Evolutionary conservation across 2,888 invertebrate species (phyloP), one percentile per base, ranked within the genome.

Genomic region (Corythucha ciliata): DNA sequence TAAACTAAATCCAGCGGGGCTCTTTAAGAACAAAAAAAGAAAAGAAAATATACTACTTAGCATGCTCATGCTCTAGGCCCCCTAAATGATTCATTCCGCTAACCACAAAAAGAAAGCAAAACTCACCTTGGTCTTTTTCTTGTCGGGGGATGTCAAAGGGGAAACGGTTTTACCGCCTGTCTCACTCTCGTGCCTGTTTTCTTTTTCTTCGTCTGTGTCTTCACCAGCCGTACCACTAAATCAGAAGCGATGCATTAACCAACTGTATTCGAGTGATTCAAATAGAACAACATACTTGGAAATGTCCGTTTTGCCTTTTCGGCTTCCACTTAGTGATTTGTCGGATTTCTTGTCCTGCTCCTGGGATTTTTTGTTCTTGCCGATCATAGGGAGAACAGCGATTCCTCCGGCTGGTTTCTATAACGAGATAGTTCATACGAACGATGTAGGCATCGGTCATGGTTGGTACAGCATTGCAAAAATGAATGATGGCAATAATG

Each of bases 331-430:
- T 33, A 18, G 33, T 33, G 14, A 16, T 33, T 18, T 33, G 14
- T 33, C 33, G 18, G 18, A 33, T 33, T 33, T 33, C 33, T 59
- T 73, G 48, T 79, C 72, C 52, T 74, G 72, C 61, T 76, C 74
- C 65, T 73, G 72, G 65, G 73, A 75, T 61, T 74, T 74, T 58
- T 74, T 77, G 41, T 66, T 64, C 39, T 57, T 62, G 20, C 68
- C 58, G 12, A 60, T 78, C 18, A 81, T 74, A 41, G 87, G 87
- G 69, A 88, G 75, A 58, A 88, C 88, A 57, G 86, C 82, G 54
- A 89, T 82, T 7, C 87, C 88, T 40, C 88, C 88, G 26, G 83
- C 74, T 22, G 86, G 86, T 72, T 85, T 86, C 87, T 88, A 74
- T 45, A 48, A 14, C 26, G 24, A 39, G 26, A 22, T 14, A 32